Evolutionary conservation across 1,140 invertebrate species (phyloP).

Genomic region (Campoletis sonorensis): DNA sequence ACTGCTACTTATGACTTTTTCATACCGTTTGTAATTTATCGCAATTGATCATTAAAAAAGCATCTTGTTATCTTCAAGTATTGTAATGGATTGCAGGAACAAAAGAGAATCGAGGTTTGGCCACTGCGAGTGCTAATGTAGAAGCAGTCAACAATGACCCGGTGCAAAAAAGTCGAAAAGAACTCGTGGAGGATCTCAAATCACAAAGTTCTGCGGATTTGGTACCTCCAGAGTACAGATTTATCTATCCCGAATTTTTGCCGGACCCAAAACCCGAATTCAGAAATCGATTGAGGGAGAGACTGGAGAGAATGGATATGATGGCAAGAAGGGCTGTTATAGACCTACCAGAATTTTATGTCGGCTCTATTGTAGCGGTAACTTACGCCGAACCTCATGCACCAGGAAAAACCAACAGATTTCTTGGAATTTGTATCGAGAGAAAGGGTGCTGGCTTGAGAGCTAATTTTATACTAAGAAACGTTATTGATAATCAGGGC

Average conservation of each 20-base stretch:
- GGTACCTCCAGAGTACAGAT: slow-evolving; percentile 79
- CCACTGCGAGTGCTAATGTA: slow-evolving; percentile 39
- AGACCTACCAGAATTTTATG: slow-evolving; percentile 98
- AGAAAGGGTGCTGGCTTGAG: slow-evolving; percentile 87
- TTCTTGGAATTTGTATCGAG: slow-evolving; percentile 98
- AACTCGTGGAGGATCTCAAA: slow-evolving; percentile 52
- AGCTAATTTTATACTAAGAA: slow-evolving; percentile 91
- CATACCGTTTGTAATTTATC: background rate
- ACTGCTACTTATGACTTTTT: background rate
- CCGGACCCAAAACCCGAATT: slow-evolving; percentile 88
- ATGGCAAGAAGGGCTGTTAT: slow-evolving; percentile 87
- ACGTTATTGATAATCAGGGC: slow-evolving; percentile 94
- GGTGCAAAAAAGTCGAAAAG: background rate
- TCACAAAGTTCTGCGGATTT: background rate
- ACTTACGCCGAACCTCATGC: slow-evolving; percentile 93
- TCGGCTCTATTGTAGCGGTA: slow-evolving; percentile 95
- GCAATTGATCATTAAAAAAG: background rate
- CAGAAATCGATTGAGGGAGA: slow-evolving; percentile 90
- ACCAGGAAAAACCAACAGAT: slow-evolving; percentile 89
- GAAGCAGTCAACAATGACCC: background rate
- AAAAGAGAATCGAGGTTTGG: slow-evolving; percentile 46
- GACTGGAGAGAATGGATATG: slow-evolving; percentile 96
- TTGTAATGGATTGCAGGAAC: slow-evolving; percentile 20
- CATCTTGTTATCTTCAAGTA: slow-evolving; percentile 3
- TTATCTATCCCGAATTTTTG: slow-evolving; percentile 96